A percentile compares a stretch with the other conserved stretches of the same genome.
phyloP scores from a whole-genome alignment of 1,140 invertebrate species.

The Lordiphosa clarofinis region DNA sequence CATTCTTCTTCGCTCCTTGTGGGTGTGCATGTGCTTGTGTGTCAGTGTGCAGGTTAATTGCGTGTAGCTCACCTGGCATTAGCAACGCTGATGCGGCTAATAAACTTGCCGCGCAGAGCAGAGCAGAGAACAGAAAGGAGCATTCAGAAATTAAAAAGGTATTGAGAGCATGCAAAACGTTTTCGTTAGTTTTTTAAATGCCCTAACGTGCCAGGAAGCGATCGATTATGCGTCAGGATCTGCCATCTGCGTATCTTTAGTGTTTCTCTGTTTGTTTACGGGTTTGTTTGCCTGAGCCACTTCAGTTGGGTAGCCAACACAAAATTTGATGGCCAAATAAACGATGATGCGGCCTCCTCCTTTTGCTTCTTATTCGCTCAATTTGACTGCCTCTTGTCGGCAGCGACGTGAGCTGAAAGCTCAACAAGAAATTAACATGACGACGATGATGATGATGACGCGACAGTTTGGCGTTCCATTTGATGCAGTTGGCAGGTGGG shows the following conservation, averaged over 20 bases:
- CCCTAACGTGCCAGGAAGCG: not conserved
- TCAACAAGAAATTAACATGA: constrained; percentile 50
- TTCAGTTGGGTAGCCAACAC: too few relatives aligned
- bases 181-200: not conserved
- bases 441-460: constrained; percentile 14
- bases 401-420: constrained; percentile 47
- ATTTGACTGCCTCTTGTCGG: constrained; percentile 29
- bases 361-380: constrained; percentile 4
- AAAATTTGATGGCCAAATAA: too few relatives aligned
- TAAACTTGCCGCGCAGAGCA: constrained; percentile 29
- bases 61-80: constrained; percentile 47
- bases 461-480: constrained; percentile 16
- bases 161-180: constrained; percentile 1
- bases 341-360: not conserved
- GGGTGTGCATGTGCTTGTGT: not conserved
- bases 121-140: not conserved
- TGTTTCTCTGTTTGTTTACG: too few relatives aligned
- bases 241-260: too few relatives aligned
- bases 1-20: not conserved
- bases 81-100: constrained; percentile 44
- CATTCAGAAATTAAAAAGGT: constrained; percentile 8
- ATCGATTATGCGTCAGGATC: too few relatives aligned
- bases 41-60: constrained; percentile 40
- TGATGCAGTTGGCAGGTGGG: constrained; percentile 26
- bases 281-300: too few relatives aligned